These are phyloP conservation scores for Eretmocerus hayati DNA, from an alignment of 2,888 invertebrate species.

Conservation along the genomic window DNA sequence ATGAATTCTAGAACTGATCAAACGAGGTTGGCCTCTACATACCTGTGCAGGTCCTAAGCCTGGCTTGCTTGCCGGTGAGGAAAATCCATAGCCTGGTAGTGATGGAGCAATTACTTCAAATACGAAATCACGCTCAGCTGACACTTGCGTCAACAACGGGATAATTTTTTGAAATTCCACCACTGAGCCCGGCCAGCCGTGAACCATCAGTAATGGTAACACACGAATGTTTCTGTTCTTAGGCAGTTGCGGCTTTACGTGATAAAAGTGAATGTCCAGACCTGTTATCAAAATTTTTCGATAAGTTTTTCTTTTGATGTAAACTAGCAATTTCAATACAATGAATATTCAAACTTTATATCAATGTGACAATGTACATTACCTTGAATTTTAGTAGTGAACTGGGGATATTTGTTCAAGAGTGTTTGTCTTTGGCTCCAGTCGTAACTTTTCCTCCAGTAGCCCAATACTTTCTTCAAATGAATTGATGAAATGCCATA, in stretches of 20 bases:
- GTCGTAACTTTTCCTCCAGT: slow-evolving; percentile 74
- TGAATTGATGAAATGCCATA: slow-evolving; percentile 75
- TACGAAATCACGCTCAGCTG: slow-evolving; percentile 52
- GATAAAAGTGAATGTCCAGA: slow-evolving; percentile 69
- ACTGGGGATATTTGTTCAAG: slow-evolving; percentile 72
- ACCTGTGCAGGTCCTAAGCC: slow-evolving; percentile 44
- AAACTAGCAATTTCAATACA: no score
- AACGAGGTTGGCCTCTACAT: no score
- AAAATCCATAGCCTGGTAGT: slow-evolving; percentile 65
- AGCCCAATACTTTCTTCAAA: slow-evolving; percentile 60
- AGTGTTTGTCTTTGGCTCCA: slow-evolving; percentile 62
- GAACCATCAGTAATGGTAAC: slow-evolving; percentile 64
- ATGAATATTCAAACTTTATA: no score
- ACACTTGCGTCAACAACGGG: slow-evolving; percentile 55
- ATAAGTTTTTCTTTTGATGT: neutral
- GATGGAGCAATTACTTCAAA: slow-evolving; percentile 66
- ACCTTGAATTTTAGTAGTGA: slow-evolving; percentile 68
- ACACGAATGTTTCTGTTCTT: slow-evolving; percentile 47
- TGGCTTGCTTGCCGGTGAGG: slow-evolving; percentile 50
- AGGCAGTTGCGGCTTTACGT: slow-evolving; percentile 53
- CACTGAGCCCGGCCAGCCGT: slow-evolving; percentile 83
- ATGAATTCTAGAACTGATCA: no score
- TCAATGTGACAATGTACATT: no score
- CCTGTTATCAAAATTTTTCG: slow-evolving; percentile 38
- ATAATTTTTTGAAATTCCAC: slow-evolving; percentile 73